phyloP scores from a whole-genome alignment of 2,113 vertebrate genomes.

The Plotosus lineatus region DNA sequence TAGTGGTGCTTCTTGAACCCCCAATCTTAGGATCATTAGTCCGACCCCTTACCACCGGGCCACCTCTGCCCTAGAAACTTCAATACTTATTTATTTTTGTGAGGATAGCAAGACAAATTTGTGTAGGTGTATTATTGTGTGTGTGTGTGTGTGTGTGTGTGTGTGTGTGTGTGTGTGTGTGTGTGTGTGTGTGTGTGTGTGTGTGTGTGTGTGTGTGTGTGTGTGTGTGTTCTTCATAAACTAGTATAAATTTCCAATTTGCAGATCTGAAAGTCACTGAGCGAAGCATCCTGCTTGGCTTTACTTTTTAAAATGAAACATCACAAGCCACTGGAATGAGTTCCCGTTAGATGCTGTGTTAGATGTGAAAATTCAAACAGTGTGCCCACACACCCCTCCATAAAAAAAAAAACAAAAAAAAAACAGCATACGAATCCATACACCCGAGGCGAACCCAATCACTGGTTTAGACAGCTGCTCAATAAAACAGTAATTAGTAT shows the following conservation, averaged over 20 bases:
- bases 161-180: too few species aligned
- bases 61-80: too few species aligned
- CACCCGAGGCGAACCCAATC: slow-evolving; percentile 9
- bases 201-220: neutral
- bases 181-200: neutral
- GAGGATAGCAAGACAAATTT: too few species aligned
- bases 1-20: too few species aligned
- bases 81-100: too few species aligned
- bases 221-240: neutral
- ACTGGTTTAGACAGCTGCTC: slow-evolving; percentile 14
- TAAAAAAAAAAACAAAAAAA: too few species aligned
- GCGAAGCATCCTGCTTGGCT: neutral
- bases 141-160: too few species aligned
- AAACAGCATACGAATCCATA: neutral
- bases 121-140: too few species aligned
- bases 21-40: too few species aligned
- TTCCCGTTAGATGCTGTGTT: neutral
- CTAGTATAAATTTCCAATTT: neutral
- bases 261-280: neutral
- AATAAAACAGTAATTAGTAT: slow-evolving; percentile 34
- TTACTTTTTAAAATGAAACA: neutral
- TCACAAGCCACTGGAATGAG: neutral
- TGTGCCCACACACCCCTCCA: too few species aligned
- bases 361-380: slow-evolving; percentile 5
- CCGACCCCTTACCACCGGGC: too few species aligned